Conservation (phyloP, 2,797 vertebrate genomes). For the Pseudotriccus pelzelni region DNA sequence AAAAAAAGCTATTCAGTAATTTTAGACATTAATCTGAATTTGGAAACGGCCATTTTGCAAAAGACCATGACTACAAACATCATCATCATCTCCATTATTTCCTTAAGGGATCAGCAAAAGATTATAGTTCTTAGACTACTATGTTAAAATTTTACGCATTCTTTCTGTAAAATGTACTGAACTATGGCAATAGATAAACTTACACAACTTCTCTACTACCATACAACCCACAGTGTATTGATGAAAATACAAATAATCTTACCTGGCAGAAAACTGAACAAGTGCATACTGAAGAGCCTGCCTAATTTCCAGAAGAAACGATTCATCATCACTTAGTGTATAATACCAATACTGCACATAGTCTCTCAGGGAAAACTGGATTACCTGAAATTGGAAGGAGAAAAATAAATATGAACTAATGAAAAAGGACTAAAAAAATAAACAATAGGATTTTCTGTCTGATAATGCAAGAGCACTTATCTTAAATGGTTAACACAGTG, state of each 20-base stretch:
- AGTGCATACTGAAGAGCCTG: slow-evolving; percentile 96
- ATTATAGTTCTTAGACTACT: background rate
- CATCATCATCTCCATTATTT: background rate
- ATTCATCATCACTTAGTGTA: slow-evolving; percentile 96
- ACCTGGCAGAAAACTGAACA: slow-evolving; percentile 96
- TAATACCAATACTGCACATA: slow-evolving; percentile 99
- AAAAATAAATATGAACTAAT: background rate
- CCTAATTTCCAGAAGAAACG: slow-evolving; percentile 96
- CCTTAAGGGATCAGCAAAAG: background rate
- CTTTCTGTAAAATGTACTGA: background rate
- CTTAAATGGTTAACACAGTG: background rate
- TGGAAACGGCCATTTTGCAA: background rate
- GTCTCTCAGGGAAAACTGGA: slow-evolving; percentile 97
- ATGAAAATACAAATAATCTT: slow-evolving; percentile 32
- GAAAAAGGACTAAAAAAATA: background rate
- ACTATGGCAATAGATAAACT: background rate
- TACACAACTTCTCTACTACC: background rate
- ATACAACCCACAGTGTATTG: background rate
- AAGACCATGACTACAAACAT: background rate
- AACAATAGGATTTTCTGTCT: background rate
- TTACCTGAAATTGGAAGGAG: slow-evolving; percentile 81
- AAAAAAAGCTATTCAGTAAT: background rate
- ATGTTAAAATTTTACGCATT: background rate
- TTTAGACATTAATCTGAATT: background rate
- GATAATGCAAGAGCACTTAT: background rate